These are phyloP conservation scores for Cylloceria caligata DNA, from an alignment of 2,888 invertebrate genomes.

Conservation along the genomic window DNA sequence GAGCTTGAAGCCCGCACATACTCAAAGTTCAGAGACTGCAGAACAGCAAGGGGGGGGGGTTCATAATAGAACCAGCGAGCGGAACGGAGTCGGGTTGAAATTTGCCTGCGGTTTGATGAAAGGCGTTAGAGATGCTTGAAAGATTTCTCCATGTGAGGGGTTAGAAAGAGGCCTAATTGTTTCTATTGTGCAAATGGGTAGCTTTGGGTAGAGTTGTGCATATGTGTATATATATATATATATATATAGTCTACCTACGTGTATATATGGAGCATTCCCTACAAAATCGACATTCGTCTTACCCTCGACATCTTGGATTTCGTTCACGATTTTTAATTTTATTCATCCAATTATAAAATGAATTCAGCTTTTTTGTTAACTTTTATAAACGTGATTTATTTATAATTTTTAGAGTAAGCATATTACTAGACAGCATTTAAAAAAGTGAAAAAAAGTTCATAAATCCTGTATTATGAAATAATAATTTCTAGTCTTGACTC, in stretches of 20 bases:
- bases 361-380: too few relatives aligned
- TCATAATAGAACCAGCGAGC: conserved; percentile 35
- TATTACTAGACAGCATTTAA: too few relatives aligned
- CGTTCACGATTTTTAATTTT: too few relatives aligned
- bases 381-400: too few relatives aligned
- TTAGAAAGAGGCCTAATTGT: conserved; percentile 73
- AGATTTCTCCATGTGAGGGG: conserved; percentile 50
- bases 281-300: too few relatives aligned
- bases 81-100: conserved; percentile 65
- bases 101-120: conserved; percentile 69
- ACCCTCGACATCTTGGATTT: too few relatives aligned
- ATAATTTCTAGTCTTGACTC: too few relatives aligned
- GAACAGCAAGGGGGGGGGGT: not conserved
- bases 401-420: too few relatives aligned
- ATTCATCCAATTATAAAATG: too few relatives aligned
- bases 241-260: too few relatives aligned
- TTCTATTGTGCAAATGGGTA: conserved; percentile 70
- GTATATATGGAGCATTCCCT: not conserved
- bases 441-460: too few relatives aligned
- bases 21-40: conserved; percentile 6
- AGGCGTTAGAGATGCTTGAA: conserved; percentile 67
- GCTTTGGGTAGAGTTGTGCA: not conserved
- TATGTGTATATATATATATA: not conserved
- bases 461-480: too few relatives aligned
- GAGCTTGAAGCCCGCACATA: not conserved